A percentile compares a stretch with the other conserved stretches of the same genome.
These are phyloP conservation scores for Aulostomus chinensis DNA, from an alignment of 2,797 vertebrate genomes.

Conservation along the genomic window DNA sequence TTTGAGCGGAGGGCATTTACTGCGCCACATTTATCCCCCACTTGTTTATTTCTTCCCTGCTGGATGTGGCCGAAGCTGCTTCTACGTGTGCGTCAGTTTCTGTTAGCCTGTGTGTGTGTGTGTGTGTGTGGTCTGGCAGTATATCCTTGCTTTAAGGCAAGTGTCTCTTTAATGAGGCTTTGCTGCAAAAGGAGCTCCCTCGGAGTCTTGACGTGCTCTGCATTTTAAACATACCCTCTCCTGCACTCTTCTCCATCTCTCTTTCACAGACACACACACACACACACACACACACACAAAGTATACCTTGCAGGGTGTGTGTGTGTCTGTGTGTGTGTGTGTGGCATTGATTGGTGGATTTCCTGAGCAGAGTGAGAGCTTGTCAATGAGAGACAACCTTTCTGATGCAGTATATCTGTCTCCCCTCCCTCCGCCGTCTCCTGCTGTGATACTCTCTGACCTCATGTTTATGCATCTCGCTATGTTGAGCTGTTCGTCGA, in stretches of 20 bases:
- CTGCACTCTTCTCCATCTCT: no score
- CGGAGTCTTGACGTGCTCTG: slow-evolving; percentile 71
- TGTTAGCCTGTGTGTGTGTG: slow-evolving; percentile 33
- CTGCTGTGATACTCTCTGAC: slow-evolving; percentile 50
- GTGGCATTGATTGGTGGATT: slow-evolving; percentile 53
- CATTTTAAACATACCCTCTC: slow-evolving; percentile 71
- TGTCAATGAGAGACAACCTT: slow-evolving; percentile 61
- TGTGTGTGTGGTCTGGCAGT: slow-evolving; percentile 67
- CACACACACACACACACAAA: slow-evolving; percentile 5
- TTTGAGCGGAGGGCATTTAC: slow-evolving; percentile 17
- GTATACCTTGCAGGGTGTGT: slow-evolving; percentile 13
- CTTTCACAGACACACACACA: slow-evolving; percentile 11
- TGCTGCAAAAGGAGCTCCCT: slow-evolving; percentile 74
- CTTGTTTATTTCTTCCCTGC: slow-evolving; percentile 18
- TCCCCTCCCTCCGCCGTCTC: slow-evolving; percentile 26
- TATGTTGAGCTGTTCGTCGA: slow-evolving; percentile 34
- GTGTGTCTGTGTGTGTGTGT: slow-evolving; percentile 16
- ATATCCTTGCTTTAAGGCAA: slow-evolving; percentile 78
- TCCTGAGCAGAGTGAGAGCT: slow-evolving; percentile 59
- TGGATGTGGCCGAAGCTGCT: slow-evolving; percentile 24
- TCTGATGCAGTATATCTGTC: slow-evolving; percentile 47
- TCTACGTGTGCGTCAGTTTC: slow-evolving; percentile 22
- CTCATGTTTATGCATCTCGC: slow-evolving; percentile 72
- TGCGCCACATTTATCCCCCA: slow-evolving; percentile 8
- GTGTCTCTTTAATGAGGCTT: slow-evolving; percentile 83